A percentile compares a stretch with the other conserved stretches of the same genome.
phyloP scores from a whole-genome alignment of 2,113 vertebrate species.

The Ascaphus truei region DNA sequence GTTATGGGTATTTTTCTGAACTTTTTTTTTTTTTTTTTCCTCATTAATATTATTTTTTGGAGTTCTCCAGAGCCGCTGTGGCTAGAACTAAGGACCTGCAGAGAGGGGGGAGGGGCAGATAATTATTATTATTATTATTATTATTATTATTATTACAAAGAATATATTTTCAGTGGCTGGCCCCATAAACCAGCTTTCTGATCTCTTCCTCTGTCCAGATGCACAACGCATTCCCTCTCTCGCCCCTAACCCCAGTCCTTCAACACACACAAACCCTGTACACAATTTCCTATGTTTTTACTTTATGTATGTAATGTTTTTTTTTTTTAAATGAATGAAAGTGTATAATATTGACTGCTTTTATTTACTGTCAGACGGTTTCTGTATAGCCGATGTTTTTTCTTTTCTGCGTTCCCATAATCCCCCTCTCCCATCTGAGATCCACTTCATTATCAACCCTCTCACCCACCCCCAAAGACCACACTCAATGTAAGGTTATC shows the following conservation, averaged over 20 bases:
- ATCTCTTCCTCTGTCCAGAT: slow-evolving; percentile 22
- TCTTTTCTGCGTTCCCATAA: background rate
- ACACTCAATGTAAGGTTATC: background rate
- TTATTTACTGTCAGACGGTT: slow-evolving; percentile 69
- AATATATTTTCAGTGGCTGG: slow-evolving; percentile 91
- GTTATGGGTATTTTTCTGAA: slow-evolving; percentile 57
- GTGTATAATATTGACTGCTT: slow-evolving; percentile 81
- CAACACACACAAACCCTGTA: slow-evolving; percentile 58
- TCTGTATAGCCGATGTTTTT: background rate
- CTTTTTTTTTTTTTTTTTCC: slow-evolving; percentile 53
- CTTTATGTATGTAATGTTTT: slow-evolving; percentile 67
- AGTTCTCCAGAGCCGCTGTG: slow-evolving; percentile 67
- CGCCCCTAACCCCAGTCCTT: slow-evolving; percentile 47
- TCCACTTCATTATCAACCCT: background rate
- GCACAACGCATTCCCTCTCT: slow-evolving; percentile 14
- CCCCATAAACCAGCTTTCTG: slow-evolving; percentile 47
- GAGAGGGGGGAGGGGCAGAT: slow-evolving; percentile 71
- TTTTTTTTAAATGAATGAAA: slow-evolving; percentile 82
- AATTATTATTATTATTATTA: slow-evolving; percentile 49
- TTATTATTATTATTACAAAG: slow-evolving; percentile 64
- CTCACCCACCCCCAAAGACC: slow-evolving; percentile 4
- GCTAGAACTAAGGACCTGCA: slow-evolving; percentile 62
- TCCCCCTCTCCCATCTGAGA: background rate
- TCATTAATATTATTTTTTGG: slow-evolving; percentile 52
- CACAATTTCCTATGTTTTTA: slow-evolving; percentile 21